Base-by-base conservation (phyloP, 2,113 vertebrate genomes). In the Corythoichthys haematopterus region DNA sequence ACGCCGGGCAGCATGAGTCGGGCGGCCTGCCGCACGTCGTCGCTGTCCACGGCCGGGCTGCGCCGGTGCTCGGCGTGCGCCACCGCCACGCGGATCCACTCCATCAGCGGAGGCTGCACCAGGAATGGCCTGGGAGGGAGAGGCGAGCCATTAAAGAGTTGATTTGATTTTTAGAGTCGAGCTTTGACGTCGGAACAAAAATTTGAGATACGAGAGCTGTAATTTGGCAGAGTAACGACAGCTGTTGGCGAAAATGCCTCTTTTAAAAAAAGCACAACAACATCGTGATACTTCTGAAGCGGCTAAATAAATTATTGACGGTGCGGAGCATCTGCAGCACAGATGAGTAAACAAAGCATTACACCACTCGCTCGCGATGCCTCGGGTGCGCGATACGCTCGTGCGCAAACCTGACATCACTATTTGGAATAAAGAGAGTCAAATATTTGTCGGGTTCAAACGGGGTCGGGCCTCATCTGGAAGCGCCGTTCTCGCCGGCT, bases 41-140 rank as follows among this genome's bases (percentile, higher is more conserved):
- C 97, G 52, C 97, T 98, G 91, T 98, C 97, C 89, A 98, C 95
- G 0, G 96, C 98, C 89, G 96, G 95, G 77, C 97, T 98, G 78
- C 95, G 92, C 7, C 97, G 94, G 83, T 98, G 95, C 78, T 96
- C 96, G 0, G 97, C 95, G 71, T 99, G 96, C 20, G 96, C 97
- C 79, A 97, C 91, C 0, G 95, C 95, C 71, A 98, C 97, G 69
- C 97, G 93, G 71, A 99, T 97, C 97, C 97, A 99, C 88, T 99
- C 97, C 96, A 98, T 98, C 88, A 99, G 87, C 1, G 97, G 97
- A 0, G 97, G 97, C 90, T 96, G 92, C 74, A 98, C 94, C 70
- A 98, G 90, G 90, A 98, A 98, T 0, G 97, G 96, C 94, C 97
- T 99, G 91, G 46, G 51, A 36, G 15, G 70, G 36, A 73, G 7